Conservation (phyloP, 2,113 vertebrate genomes). For the Equus quagga region DNA sequence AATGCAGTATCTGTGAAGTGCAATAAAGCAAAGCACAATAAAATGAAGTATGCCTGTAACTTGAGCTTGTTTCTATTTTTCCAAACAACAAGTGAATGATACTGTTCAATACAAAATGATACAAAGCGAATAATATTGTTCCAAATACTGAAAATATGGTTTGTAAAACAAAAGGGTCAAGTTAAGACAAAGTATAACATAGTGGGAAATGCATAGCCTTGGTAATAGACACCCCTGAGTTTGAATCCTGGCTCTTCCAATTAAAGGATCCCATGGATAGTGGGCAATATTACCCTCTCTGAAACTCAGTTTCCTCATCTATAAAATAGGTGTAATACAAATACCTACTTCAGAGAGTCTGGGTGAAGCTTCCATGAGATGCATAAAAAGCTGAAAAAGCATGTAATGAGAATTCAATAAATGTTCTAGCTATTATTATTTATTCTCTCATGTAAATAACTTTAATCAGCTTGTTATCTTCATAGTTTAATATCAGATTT, state of each 20-base stretch:
- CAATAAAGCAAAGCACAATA: no score
- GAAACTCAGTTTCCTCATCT: not conserved
- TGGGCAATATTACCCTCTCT: not conserved
- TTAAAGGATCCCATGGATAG: not conserved
- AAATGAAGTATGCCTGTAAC: not conserved
- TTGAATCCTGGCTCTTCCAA: not conserved
- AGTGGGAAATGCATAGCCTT: not conserved
- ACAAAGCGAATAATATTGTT: not conserved
- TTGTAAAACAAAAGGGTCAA: not conserved
- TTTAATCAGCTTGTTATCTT: not conserved
- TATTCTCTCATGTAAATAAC: not conserved
- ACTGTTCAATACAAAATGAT: not conserved
- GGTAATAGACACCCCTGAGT: not conserved
- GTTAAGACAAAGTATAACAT: not conserved
- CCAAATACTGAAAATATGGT: not conserved
- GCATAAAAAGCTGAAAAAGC: not conserved
- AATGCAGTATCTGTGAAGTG: no score
- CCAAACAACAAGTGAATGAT: not conserved
- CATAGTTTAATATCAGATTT: not conserved
- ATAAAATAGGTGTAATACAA: not conserved
- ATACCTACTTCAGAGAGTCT: not conserved
- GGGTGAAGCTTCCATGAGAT: not conserved
- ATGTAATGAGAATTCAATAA: not conserved
- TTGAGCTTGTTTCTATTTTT: not conserved
- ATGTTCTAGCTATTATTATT: not conserved